Base-by-base conservation (phyloP, 2,888 invertebrate genomes). In the Drosophila atripex region DNA sequence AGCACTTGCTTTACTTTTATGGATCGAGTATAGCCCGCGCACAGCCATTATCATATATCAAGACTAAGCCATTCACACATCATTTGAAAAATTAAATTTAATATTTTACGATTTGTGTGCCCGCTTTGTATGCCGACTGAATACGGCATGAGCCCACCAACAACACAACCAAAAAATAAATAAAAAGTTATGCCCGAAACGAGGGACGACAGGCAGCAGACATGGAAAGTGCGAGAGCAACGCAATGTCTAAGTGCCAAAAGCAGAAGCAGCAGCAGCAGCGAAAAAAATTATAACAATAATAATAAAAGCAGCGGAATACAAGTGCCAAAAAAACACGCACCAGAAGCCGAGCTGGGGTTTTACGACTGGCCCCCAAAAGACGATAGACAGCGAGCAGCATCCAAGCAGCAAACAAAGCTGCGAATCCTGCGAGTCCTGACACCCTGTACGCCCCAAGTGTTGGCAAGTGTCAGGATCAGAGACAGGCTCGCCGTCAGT, bases 21-120 rank as follows among this genome's bases (percentile, higher is more conserved):
- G 41, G 39, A 5, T 8, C 32, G 12, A 21, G 35, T 28, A 25
- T 6, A 9, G 39, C 18, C 32, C 28, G 16, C 47, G 23, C 58
- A 71, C 71, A 49, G 18, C 68, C 78, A 78, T 88, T 72, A 84
- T 75, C 75, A 69, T 84, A 80, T 75, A 77, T 78, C 86, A 77
- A 63, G 85, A 69, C 87, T 77, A 80, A 85, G 78, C 72, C 85
- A 80, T 89, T 89, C 84, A 75, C 89, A 89, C 86, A 88, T 88
- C 78, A 88, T 88, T 89, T 89, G 64, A 76, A 77, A 88, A 86
- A 88, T 88, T 86, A 86, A 88, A 88, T 88, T 89, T 78, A 78
- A 88, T 86, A 88, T 86, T 89, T 88, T 84, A 84, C 86, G 87
- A 87, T 87, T 78, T 87, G 76, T 71, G 73, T 82, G 72, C 61